A percentile compares a stretch with the other conserved stretches of the same genome.
Conservation (phyloP, 2,888 invertebrate genomes). For the Tubulanus polymorphus region DNA sequence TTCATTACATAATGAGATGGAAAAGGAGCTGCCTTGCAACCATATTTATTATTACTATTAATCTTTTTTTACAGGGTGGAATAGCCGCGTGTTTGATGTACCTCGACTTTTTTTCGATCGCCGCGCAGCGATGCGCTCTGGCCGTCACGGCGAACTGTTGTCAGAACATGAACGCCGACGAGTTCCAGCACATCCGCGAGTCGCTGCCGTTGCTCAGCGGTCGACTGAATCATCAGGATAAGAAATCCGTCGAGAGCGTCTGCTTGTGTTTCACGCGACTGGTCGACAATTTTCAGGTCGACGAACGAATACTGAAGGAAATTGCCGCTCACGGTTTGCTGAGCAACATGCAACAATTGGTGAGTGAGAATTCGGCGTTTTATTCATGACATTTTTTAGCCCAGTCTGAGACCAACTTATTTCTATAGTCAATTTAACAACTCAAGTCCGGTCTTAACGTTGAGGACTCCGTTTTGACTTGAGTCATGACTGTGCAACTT, state of each 20-base stretch:
- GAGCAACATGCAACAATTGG: slow-evolving; percentile 87
- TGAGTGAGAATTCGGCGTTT: too few relatives aligned
- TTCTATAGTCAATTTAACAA: too few relatives aligned
- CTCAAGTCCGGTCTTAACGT: too few relatives aligned
- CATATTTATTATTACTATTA: slow-evolving; percentile 1
- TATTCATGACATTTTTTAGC: too few relatives aligned
- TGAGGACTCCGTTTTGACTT: too few relatives aligned
- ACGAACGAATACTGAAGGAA: slow-evolving; percentile 84
- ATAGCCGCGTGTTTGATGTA: slow-evolving; percentile 94
- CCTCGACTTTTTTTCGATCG: slow-evolving; percentile 97
- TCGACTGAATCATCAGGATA: slow-evolving; percentile 70
- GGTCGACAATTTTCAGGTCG: slow-evolving; percentile 93
- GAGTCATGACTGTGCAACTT: too few relatives aligned
- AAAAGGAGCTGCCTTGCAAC: too few relatives aligned
- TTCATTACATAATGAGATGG: neutral
- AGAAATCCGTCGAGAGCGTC: slow-evolving; percentile 95
- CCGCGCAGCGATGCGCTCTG: slow-evolving; percentile 92
- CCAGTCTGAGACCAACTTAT: too few relatives aligned
- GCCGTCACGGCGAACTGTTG: slow-evolving; percentile 98
- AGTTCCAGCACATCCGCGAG: slow-evolving; percentile 88
- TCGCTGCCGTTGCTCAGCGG: slow-evolving; percentile 80
- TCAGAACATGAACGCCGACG: slow-evolving; percentile 86
- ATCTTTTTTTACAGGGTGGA: slow-evolving; percentile 67
- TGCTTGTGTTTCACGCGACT: slow-evolving; percentile 93
- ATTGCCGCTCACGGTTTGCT: slow-evolving; percentile 85